Conservation (phyloP, 35 echinoderm and acorn worm genomes). For the Anneissia japonica region DNA sequence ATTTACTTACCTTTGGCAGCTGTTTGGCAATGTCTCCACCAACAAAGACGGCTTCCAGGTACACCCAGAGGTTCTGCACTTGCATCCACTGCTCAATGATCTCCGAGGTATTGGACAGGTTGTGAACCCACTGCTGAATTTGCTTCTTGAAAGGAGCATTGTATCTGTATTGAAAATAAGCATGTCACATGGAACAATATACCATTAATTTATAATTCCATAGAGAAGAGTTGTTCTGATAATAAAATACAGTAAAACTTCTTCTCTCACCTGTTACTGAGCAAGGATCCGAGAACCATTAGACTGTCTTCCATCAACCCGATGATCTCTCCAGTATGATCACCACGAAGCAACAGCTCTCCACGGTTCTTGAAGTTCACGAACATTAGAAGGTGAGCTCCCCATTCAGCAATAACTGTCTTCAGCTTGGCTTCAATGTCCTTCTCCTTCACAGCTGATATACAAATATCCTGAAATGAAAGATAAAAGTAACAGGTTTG, state of each 20-base stretch:
- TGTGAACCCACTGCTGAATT: slow-evolving; percentile 93
- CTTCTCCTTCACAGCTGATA: slow-evolving; percentile 99
- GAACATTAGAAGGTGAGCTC: slow-evolving; percentile 76
- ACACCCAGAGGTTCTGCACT: slow-evolving; percentile 97
- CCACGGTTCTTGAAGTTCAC: slow-evolving; percentile 97
- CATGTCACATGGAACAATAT: too few relatives aligned
- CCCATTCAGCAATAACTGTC: slow-evolving; percentile 86
- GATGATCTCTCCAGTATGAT: slow-evolving; percentile 91
- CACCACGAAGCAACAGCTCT: slow-evolving; percentile 91
- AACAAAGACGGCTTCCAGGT: slow-evolving; percentile 93
- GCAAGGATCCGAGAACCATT: slow-evolving; percentile 94
- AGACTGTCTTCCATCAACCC: slow-evolving; percentile 95
- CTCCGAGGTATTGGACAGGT: slow-evolving; percentile 93
- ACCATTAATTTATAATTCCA: too few relatives aligned
- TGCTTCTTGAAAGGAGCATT: slow-evolving; percentile 96
- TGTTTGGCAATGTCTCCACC: slow-evolving; percentile 98
- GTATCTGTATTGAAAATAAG: slow-evolving; percentile 43
- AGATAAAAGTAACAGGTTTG: neutral
- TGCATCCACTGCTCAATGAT: slow-evolving; percentile 99
- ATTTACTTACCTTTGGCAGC: slow-evolving; percentile 74
- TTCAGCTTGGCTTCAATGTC: slow-evolving; percentile 99
- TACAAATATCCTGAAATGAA: slow-evolving; percentile 85
- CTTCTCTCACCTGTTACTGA: slow-evolving; percentile 79
- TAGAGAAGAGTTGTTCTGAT: too few relatives aligned
- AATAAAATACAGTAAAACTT: neutral